A percentile compares a stretch with the other conserved stretches of the same genome.
phyloP scores from a whole-genome alignment of 2,113 vertebrate species.

The Rhinopomastus cyanomelas region DNA sequence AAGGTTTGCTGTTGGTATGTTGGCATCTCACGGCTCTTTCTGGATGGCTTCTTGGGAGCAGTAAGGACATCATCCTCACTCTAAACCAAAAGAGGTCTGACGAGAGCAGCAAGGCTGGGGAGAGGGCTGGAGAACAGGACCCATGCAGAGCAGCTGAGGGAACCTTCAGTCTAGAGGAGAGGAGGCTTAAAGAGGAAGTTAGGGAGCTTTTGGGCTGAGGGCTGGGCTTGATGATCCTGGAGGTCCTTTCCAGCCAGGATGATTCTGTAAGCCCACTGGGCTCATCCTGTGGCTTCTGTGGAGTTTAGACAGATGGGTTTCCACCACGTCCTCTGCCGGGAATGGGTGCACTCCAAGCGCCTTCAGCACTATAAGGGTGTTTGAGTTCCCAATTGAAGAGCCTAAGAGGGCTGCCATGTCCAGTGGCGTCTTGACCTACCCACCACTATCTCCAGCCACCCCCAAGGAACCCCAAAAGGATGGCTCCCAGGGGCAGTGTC shows the following conservation, averaged over 20 bases:
- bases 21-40: neutral
- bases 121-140: no score
- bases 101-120: no score
- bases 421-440: neutral
- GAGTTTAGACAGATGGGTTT: neutral
- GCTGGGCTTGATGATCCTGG: no score
- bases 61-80: neutral
- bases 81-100: neutral
- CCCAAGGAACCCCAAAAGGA: neutral
- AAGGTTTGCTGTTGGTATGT: neutral
- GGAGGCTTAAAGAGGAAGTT: no score
- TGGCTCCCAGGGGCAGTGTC: neutral
- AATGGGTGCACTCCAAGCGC: neutral
- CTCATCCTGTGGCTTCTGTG: neutral
- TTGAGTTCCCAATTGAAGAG: neutral
- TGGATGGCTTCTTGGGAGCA: neutral
- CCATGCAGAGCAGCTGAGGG: no score
- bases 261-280: no score
- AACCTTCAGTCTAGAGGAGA: no score
- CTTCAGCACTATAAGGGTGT: neutral
- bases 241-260: no score
- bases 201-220: no score
- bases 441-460: neutral
- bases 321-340: neutral
- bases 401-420: fast-evolving